Base-by-base conservation (phyloP, 1,140 invertebrate species). In the Drosophila santomea region DNA sequence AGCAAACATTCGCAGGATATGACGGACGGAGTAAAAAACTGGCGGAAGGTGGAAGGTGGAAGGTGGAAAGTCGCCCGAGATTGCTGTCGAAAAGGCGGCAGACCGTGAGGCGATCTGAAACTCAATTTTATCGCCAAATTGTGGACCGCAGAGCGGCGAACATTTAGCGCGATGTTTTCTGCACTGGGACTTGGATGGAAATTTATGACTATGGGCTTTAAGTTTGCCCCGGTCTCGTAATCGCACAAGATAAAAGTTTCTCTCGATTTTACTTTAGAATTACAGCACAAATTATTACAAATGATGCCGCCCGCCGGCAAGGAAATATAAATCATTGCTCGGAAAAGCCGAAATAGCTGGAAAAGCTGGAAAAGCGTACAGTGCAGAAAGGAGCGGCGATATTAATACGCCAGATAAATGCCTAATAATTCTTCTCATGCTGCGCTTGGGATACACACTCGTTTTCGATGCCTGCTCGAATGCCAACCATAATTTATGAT, bases 281-380 rank as follows among this genome's bases (percentile, higher is more conserved):
- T 86, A 77, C 55, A 73, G 36, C 62, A 79, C 83, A 86, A 86
- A 86, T 86, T 83, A 88, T 88, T 83, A 86, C 83, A 88, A 86
- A 86, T 83, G 79, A 86, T 79, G 75, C 56, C 68, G 44, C 71
- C 79, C 67, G 62, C 44, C 62, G 79, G 79, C 83, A 58, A 56
- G 50, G 54, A 52, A 60, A 82, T 78, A 86, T 86, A 86, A 86
- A 86, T 86, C 83, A 88, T 76, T 60, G 50, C 58, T 28, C 45
- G 71, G 57, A 67, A 25, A 68, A 64, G 55, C 36, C 10, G 23
- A 4, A 4, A 25, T 4, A 25, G 4, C 25, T 32, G 28, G 28
- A 8, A 32, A 32, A 32, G 28, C 56, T 59, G 41, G 41, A 17
- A 17, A 43, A 32, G 47, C 17, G 55, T 20, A 47, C 39, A 44